phyloP scores from a whole-genome alignment of 2,888 invertebrate species.

The Amaurobius ferox region DNA sequence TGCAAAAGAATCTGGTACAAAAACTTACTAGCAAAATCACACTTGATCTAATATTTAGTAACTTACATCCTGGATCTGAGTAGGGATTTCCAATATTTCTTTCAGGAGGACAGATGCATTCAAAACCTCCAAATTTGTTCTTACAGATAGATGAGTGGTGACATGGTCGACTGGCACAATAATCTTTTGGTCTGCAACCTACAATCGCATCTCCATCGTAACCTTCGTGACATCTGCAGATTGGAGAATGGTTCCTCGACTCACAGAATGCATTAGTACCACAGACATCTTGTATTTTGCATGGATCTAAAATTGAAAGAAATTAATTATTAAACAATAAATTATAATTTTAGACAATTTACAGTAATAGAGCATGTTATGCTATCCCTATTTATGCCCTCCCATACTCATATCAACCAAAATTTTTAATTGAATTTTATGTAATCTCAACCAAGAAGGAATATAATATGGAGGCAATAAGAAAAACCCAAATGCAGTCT shows the following conservation, averaged over 20 bases:
- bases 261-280: slow-evolving; percentile 87
- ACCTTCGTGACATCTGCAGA: slow-evolving; percentile 84
- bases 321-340: no score
- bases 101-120: slow-evolving; percentile 87
- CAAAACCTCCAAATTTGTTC: slow-evolving; percentile 87
- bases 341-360: no score
- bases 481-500: no score
- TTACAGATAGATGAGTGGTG: slow-evolving; percentile 87
- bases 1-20: no score
- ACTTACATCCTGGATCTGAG: slow-evolving; percentile 82
- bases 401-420: no score
- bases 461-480: no score
- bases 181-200: slow-evolving; percentile 85
- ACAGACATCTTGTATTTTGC: slow-evolving; percentile 82
- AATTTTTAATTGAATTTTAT: no score
- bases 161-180: slow-evolving; percentile 87
- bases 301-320: slow-evolving; percentile 83
- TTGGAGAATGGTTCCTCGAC: slow-evolving; percentile 71
- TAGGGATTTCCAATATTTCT: slow-evolving; percentile 84
- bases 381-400: no score
- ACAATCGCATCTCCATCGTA: slow-evolving; percentile 88
- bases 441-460: no score
- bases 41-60: no score
- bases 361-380: no score
- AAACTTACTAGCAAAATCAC: no score